Conservation (phyloP, 2,113 vertebrate genomes). For the Setophaga coronata region DNA sequence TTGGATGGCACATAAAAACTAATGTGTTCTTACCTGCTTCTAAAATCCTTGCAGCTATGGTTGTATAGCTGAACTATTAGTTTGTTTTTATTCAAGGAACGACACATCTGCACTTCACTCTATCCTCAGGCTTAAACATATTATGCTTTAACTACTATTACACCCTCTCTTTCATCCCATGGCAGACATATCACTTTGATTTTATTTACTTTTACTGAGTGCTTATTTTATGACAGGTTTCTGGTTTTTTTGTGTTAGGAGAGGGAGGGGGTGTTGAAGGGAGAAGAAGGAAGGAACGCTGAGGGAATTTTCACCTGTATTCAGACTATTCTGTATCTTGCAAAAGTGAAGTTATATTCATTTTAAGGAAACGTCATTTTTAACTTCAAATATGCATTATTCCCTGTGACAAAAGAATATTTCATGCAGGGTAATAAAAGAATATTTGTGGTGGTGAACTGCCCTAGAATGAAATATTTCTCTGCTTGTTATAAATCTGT, state of each 20-base stretch:
- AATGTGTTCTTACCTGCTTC: background rate
- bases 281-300: background rate
- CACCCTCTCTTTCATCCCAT: background rate
- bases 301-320: background rate
- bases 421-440: background rate
- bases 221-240: background rate
- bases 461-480: background rate
- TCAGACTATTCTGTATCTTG: background rate
- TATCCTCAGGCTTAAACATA: background rate
- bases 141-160: background rate
- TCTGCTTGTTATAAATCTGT: background rate
- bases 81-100: constrained; percentile 1
- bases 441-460: background rate
- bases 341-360: background rate
- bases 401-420: background rate
- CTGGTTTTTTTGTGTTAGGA: background rate
- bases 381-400: background rate
- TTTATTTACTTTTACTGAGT: background rate
- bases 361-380: background rate
- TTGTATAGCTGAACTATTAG: background rate
- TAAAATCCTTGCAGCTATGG: background rate
- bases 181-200: background rate
- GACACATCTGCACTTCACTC: background rate
- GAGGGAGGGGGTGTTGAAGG: background rate
- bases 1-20: background rate